Base-by-base conservation (phyloP, 2,888 invertebrate genomes). In the Hyposoter dolosus region DNA sequence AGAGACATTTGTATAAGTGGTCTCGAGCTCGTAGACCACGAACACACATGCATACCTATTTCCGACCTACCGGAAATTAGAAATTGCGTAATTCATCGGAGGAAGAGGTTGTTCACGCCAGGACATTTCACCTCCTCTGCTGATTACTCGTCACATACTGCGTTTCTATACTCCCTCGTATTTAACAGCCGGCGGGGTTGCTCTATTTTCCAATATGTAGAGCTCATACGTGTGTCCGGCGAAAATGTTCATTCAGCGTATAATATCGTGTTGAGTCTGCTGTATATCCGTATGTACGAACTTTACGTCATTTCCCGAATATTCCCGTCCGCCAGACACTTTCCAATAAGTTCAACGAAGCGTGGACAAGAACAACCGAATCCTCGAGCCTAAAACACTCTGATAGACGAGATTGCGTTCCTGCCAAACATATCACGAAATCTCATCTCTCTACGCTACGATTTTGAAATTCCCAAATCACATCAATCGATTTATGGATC, bases 71-170 rank as follows among this genome's bases (percentile, higher is more conserved):
- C 88, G 89, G 89, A 90, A 90, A 89, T 90, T 88, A 88, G 88
- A 87, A 86, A 88, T 86, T 88, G 89, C 88, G 89, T 89, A 89
- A 88, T 90, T 88, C 81, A 83, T 83, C 84, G 47, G 47, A 65
- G 45, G 28, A 23, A 65, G 63, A 47, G 65, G 76, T 15, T 28
- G 47, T 23, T 35, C 40, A 40, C 56, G 19, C 15, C 15, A 4
- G 56, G 72, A 32, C 17, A 10, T 72, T 72, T 53, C 72, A 56
- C 40, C 40, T 43, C 23, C 40, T 56, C 35, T 56, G 72, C 35
- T 56, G 72, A 74, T 74, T 53, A 40, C 56, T 56, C 40, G 53
- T 23, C 56, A 56, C 56, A 66, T 28, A 40, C 40, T 53, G n/a
- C 32, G 32, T 56, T 19, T 50, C n/a, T 35, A n/a, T 56, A 19